These are phyloP conservation scores for Zoroaster sp. DNA, from an alignment of 53 echinoderm and acorn worm genomes.

Conservation along the genomic window DNA sequence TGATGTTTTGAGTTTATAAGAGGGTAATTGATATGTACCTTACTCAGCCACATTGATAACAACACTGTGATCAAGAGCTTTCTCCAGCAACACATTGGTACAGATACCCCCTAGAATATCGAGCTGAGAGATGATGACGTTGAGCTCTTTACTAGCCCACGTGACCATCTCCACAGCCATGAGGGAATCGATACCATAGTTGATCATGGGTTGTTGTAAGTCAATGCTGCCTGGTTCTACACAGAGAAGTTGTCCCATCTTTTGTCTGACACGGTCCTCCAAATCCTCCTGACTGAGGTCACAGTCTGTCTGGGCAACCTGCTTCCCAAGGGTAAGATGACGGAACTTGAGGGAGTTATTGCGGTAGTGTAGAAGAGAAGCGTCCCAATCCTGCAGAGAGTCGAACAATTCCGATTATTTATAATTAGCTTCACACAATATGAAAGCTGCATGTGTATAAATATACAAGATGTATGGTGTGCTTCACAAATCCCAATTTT, in stretches of 20 bases:
- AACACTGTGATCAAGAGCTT: conserved; percentile 70
- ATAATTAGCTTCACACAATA: not conserved
- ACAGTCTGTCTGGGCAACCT: conserved; percentile 64
- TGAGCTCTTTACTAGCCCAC: conserved; percentile 81
- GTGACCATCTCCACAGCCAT: conserved; percentile 98
- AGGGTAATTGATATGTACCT: not conserved
- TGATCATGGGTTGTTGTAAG: conserved; percentile 86
- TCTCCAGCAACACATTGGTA: conserved; percentile 72
- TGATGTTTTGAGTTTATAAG: too few species aligned
- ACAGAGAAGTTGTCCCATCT: conserved; percentile 87
- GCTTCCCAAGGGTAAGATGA: conserved; percentile 63
- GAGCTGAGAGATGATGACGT: conserved; percentile 87
- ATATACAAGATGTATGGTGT: too few species aligned
- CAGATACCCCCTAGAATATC: conserved; percentile 90
- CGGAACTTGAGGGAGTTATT: conserved; percentile 67
- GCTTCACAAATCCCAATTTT: too few species aligned
- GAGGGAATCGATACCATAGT: conserved; percentile 94
- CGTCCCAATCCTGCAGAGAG: conserved; percentile 70
- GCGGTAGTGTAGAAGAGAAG: conserved; percentile 39
- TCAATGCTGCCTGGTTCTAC: conserved; percentile 78
- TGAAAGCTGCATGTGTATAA: too few species aligned
- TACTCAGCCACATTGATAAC: conserved; percentile 44
- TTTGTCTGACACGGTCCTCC: conserved; percentile 69
- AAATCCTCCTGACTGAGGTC: conserved; percentile 70
- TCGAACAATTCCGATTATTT: not conserved